These are phyloP conservation scores for Morelia viridis DNA, from an alignment of 2,797 vertebrate species.

Conservation along the genomic window DNA sequence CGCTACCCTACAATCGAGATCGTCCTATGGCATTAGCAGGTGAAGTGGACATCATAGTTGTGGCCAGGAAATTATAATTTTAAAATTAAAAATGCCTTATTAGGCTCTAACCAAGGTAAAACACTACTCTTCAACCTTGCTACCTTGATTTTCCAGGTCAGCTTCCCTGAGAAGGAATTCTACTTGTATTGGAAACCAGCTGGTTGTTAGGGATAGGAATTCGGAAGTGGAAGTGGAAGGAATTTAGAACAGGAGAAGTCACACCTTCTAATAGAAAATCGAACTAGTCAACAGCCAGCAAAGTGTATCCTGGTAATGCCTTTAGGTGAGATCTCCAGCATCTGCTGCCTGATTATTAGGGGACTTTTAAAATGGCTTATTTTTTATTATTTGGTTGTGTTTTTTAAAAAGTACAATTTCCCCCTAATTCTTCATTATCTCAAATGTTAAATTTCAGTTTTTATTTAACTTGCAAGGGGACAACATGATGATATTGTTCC, in stretches of 20 bases:
- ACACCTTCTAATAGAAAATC: not conserved
- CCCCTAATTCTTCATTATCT: not conserved
- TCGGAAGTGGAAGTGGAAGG: no score
- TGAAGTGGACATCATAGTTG: not conserved
- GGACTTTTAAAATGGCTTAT: not conserved
- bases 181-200: not conserved
- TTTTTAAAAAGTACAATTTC: not conserved
- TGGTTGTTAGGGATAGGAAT: not conserved
- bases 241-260: not conserved
- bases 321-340: not conserved
- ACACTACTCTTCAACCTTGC: not conserved
- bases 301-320: not conserved
- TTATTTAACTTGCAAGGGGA: not conserved
- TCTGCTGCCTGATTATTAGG: not conserved
- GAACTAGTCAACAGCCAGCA: not conserved
- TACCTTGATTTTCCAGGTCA: not conserved
- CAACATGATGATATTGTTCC: not conserved
- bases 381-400: not conserved
- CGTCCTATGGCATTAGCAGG: not conserved
- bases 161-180: not conserved
- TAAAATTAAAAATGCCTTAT: not conserved
- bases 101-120: not conserved
- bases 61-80: not conserved
- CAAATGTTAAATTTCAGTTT: not conserved
- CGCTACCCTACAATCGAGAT: not conserved